Evolutionary conservation across 2,797 vertebrate species (phyloP), one percentile per base, ranked within the genome.

Genomic region (Babyrousa celebensis): DNA sequence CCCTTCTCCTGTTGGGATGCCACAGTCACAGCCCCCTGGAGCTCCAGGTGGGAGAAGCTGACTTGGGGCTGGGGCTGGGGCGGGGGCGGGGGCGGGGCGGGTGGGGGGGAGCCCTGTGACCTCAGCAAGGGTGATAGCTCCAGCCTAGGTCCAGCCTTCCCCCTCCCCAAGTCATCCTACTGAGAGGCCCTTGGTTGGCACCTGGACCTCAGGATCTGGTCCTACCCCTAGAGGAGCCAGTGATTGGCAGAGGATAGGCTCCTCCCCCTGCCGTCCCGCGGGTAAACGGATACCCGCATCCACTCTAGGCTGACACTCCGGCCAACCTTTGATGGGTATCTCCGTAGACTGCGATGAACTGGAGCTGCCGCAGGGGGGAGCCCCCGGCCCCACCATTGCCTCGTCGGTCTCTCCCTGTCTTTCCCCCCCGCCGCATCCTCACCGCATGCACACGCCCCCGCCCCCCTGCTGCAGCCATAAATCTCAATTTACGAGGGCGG

Each of bases 401-500:
- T 97, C 92, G 68, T 95, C 82, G 86, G 89, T 93, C 85, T 97
- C 86, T 95, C 96, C 97, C 97, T 97, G 91, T 96, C 86, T 97
- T n/a, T n/a, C n/a, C n/a, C 84, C 96, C 95, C 58, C 78, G 98
- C 98, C 97, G 79, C 94, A 96, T 96, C 95, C 95, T 97, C 85
- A 78, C 97, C 18, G 96, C 97, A 96, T 97, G 98, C 98, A 97
- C 98, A 91, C 29, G 94, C 98, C 98, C 98, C 98, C 98, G 96
- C 98, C 98, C 95, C 12, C 98, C 98, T 98, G 98, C 98, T 96
- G 98, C 98, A 98, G 98, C 98, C 98, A 98, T 99, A 99, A 99
- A 99, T 99, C 99, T 99, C 98, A 99, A 99, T 99, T 99, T 99
- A 99, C 98, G 98, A 98, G 98, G 98, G 98, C 97, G 98, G 98